phyloP scores from a whole-genome alignment of 2,888 invertebrate genomes.

The Tryphoninae sp. region DNA sequence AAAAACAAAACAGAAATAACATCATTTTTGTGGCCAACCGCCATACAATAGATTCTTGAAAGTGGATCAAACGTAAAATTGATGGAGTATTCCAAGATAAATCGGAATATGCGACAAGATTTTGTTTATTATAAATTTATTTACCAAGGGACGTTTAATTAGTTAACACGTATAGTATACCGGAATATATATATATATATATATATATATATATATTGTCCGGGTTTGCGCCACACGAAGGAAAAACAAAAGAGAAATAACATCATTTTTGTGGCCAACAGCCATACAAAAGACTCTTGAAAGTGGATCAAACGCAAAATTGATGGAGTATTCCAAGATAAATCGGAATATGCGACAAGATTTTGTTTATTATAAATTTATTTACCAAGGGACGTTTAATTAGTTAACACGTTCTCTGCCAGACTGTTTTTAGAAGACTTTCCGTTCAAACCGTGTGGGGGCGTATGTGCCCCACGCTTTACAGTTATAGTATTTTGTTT shows the following conservation, averaged over 20 bases:
- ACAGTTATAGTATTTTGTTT: too few species aligned
- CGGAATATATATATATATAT: neutral
- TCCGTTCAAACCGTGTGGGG: too few species aligned
- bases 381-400: too few species aligned
- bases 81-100: neutral
- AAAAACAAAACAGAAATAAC: neutral
- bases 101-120: neutral
- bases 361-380: too few species aligned
- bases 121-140: too few species aligned
- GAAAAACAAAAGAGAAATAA: constrained; percentile 1
- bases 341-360: neutral
- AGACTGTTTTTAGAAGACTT: too few species aligned
- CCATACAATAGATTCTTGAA: neutral
- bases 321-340: neutral
- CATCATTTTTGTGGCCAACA: neutral
- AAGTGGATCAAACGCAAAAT: neutral
- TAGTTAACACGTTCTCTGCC: too few species aligned
- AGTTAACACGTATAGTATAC: too few species aligned
- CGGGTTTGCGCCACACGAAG: neutral
- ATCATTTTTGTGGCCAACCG: neutral
- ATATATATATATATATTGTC: neutral
- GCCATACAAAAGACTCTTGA: neutral
- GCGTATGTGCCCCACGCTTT: too few species aligned
- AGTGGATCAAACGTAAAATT: neutral
- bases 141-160: too few species aligned